Percentiles rank a stretch among this genome's conserved stretches.
Evolutionary conservation across 2,888 invertebrate species (phyloP).

Genomic region (Gerris lacustris): DNA sequence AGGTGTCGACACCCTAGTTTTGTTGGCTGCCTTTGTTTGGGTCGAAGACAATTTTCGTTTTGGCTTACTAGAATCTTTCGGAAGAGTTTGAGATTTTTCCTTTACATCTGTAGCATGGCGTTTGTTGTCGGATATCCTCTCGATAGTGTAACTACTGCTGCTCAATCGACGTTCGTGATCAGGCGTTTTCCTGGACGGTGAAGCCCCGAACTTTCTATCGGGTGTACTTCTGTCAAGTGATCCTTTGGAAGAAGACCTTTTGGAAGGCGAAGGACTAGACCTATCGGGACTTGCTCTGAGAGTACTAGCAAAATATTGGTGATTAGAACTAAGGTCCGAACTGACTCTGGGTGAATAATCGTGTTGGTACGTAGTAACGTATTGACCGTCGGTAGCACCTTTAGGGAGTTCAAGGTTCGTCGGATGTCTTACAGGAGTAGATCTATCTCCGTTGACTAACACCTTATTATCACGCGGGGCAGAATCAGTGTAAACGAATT

Average conservation of each 20-base stretch:
- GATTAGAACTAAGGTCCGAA: slow-evolving; percentile 55
- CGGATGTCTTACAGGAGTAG: slow-evolving; percentile 23
- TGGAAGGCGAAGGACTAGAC: slow-evolving; percentile 35
- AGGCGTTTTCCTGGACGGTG: slow-evolving; percentile 26
- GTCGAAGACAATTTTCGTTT: slow-evolving; percentile 32
- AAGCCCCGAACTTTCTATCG: slow-evolving; percentile 27
- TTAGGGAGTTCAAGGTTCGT: slow-evolving; percentile 27
- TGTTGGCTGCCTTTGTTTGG: slow-evolving; percentile 33
- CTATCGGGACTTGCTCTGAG: slow-evolving; percentile 49
- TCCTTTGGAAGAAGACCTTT: slow-evolving; percentile 25
- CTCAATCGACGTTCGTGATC: slow-evolving; percentile 28
- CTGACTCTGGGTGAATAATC: slow-evolving; percentile 47
- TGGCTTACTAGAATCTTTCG: slow-evolving; percentile 24
- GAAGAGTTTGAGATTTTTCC: slow-evolving; percentile 19
- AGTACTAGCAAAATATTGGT: slow-evolving; percentile 63
- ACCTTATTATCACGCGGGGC: not conserved
- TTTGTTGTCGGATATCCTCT: slow-evolving; percentile 20
- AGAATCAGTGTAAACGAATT: slow-evolving; percentile 29
- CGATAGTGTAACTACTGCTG: slow-evolving; percentile 28
- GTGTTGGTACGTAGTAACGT: slow-evolving; percentile 49
- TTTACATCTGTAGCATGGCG: slow-evolving; percentile 15
- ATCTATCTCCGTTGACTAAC: slow-evolving; percentile 17
- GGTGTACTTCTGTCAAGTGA: slow-evolving; percentile 35
- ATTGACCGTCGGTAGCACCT: slow-evolving; percentile 35
- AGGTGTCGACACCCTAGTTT: slow-evolving; percentile 33